Percentiles rank a stretch among this genome's conserved stretches.
phyloP scores from a whole-genome alignment of 2,113 vertebrate species.

The Istiophorus platypterus region DNA sequence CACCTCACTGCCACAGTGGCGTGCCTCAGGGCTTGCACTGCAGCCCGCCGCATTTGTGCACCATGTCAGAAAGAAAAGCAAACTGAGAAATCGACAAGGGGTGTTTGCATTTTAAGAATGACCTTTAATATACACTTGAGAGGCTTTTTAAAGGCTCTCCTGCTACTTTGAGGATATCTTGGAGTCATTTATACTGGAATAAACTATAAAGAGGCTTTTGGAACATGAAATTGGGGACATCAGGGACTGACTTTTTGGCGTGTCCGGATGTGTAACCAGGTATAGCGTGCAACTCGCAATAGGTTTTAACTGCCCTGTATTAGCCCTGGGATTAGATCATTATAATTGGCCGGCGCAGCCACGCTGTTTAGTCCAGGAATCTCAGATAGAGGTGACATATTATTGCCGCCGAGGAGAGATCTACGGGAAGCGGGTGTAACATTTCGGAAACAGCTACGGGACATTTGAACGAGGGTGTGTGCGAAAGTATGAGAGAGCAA shows the following conservation, averaged over 20 bases:
- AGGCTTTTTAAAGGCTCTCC: constrained; percentile 45
- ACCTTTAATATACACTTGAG: constrained; percentile 31
- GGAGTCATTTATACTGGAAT: constrained; percentile 46
- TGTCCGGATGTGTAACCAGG: constrained; percentile 72
- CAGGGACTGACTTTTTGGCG: constrained; percentile 58
- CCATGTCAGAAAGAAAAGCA: constrained; percentile 42
- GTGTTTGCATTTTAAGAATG: constrained; percentile 35
- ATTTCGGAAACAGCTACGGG: constrained; percentile 66
- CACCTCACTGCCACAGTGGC: constrained; percentile 28
- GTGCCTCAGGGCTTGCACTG: constrained; percentile 16
- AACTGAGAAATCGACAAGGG: constrained; percentile 47
- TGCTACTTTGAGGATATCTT: constrained; percentile 53
- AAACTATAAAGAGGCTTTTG: constrained; percentile 55
- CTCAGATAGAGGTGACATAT: constrained; percentile 68
- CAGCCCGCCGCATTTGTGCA: constrained; percentile 25
- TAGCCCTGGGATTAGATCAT: constrained; percentile 75
- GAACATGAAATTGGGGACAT: constrained; percentile 51
- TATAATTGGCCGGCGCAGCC: constrained; percentile 58
- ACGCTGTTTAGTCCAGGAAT: constrained; percentile 56
- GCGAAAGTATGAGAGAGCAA: constrained; percentile 35
- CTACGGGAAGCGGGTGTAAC: constrained; percentile 71
- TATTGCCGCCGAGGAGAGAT: constrained; percentile 59
- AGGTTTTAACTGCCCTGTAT: constrained; percentile 62
- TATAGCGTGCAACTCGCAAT: constrained; percentile 61
- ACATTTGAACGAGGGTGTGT: constrained; percentile 61